These are phyloP conservation scores for Ormyrus rosae DNA, from an alignment of 2,888 invertebrate species.

Conservation along the genomic window DNA sequence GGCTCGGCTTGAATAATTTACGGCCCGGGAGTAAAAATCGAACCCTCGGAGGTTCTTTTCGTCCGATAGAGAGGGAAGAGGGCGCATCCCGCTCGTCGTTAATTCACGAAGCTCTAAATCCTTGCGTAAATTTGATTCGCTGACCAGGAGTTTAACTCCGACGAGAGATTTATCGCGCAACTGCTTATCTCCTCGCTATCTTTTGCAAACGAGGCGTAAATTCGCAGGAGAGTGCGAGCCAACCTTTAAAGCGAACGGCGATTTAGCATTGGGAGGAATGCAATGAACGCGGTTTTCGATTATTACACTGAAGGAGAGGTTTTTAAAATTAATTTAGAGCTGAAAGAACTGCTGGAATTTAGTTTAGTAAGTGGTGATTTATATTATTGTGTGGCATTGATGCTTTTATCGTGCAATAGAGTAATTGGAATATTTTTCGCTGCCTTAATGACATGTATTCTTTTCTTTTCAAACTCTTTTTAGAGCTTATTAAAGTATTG, in stretches of 20 bases:
- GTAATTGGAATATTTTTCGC: too few relatives aligned
- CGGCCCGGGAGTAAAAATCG: conserved; percentile 3
- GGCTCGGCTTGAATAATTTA: conserved; percentile 10
- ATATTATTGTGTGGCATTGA: too few relatives aligned
- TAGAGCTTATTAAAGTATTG: too few relatives aligned
- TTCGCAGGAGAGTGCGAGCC: neutral
- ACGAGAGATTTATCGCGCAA: conserved; percentile 49
- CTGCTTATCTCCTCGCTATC: conserved; percentile 45
- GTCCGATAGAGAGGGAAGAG: neutral
- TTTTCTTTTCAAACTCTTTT: too few relatives aligned
- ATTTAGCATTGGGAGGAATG: too few relatives aligned
- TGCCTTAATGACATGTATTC: too few relatives aligned
- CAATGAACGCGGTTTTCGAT: too few relatives aligned
- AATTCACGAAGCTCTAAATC: conserved; percentile 49
- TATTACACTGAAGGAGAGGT: too few relatives aligned
- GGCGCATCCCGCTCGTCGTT: neutral
- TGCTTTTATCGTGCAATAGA: too few relatives aligned
- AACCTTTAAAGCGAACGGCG: neutral
- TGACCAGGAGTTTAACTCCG: conserved; percentile 41
- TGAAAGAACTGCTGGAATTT: neutral
- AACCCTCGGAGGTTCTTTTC: neutral
- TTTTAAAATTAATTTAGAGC: neutral
- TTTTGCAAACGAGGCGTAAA: conserved; percentile 49
- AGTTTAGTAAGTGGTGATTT: neutral
- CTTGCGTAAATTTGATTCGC: conserved; percentile 55